These are phyloP conservation scores for Aporrectodea caliginosa DNA, from an alignment of 1,140 invertebrate species.

Conservation along the genomic window DNA sequence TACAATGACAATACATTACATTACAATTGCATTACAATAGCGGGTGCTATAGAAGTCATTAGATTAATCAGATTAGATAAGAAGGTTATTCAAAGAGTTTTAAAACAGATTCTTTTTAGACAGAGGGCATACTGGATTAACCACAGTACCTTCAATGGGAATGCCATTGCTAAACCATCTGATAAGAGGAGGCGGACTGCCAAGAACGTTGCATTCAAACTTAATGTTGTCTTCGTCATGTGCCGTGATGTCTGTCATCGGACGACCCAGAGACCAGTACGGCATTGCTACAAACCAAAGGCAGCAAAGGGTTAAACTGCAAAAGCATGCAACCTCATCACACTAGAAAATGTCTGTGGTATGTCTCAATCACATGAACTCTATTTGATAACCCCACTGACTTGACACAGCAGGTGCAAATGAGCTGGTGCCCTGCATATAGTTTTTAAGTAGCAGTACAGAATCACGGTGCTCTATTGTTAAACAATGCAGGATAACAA, in stretches of 20 bases:
- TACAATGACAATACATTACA: neutral
- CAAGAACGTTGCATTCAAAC: constrained; percentile 12
- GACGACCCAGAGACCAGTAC: neutral
- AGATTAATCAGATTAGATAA: neutral
- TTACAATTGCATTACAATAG: neutral
- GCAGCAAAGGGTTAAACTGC: no score
- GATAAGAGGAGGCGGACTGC: constrained; percentile 9
- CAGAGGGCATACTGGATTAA: neutral
- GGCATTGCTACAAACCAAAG: no score
- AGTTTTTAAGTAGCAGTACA: no score
- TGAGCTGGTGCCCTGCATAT: no score
- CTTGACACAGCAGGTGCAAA: no score
- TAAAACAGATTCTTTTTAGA: neutral
- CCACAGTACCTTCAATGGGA: neutral
- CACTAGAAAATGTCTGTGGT: no score
- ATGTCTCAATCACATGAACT: no score
- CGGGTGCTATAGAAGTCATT: neutral
- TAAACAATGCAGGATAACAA: no score
- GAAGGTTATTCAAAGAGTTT: neutral
- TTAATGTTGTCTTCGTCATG: constrained; percentile 3
- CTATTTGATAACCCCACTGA: no score
- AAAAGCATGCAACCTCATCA: no score
- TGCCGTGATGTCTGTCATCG: neutral
- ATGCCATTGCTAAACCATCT: constrained; percentile 23
- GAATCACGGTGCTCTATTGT: no score